A percentile compares a stretch with the other conserved stretches of the same genome.
Conservation (phyloP, 2,113 vertebrate species). For the Erpornis zantholeuca region DNA sequence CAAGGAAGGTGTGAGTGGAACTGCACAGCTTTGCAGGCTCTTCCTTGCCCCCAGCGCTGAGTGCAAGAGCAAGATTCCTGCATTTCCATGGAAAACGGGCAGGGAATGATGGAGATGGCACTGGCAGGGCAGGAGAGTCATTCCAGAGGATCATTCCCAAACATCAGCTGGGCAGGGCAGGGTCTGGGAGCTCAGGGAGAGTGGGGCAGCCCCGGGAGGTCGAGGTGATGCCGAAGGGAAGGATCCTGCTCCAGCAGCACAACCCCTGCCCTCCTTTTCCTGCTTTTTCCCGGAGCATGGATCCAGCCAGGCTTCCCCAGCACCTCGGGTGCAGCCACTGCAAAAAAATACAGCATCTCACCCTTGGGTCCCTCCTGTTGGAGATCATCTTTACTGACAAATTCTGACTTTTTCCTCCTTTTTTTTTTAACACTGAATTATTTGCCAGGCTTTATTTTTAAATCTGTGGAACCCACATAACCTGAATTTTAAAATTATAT, state of each 20-base stretch:
- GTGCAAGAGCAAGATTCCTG: not conserved
- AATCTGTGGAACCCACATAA: not conserved
- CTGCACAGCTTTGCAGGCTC: not conserved
- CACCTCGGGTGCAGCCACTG: not conserved
- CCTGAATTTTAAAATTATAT: not conserved
- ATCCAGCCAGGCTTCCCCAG: accelerated
- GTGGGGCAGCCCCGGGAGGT: not conserved
- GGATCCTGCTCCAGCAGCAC: not conserved
- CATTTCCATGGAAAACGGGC: not conserved
- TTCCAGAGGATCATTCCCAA: not conserved
- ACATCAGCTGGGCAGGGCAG: accelerated
- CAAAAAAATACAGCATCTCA: not conserved
- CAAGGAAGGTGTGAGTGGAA: not conserved
- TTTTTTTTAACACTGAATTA: not conserved
- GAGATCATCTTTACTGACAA: not conserved
- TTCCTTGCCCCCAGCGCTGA: not conserved
- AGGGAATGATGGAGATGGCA: not conserved
- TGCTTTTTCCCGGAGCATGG: not conserved
- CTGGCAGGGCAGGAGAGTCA: too few relatives aligned
- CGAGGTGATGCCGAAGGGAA: accelerated
- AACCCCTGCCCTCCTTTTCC: not conserved
- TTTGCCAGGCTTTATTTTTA: constrained; percentile 7
- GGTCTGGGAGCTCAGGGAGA: not conserved
- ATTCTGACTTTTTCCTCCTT: not conserved
- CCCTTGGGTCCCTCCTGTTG: not conserved